Conservation (phyloP, 2,113 vertebrate genomes). For the Chaetura pelagica region DNA sequence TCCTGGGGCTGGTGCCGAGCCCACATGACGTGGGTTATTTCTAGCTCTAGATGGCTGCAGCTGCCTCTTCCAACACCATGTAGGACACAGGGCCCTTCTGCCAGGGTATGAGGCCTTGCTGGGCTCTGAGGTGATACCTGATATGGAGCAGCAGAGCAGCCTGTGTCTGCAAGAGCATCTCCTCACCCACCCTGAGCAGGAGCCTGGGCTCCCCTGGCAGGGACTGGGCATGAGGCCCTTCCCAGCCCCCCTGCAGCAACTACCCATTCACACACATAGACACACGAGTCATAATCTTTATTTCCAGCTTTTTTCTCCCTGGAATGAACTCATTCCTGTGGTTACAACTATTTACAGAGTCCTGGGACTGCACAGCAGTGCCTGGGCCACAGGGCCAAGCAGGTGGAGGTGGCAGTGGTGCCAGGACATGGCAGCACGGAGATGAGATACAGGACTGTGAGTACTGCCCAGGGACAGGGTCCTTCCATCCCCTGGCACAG, state of each 20-base stretch:
- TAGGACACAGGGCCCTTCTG: neutral
- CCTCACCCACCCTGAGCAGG: fast-evolving
- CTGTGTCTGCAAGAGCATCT: fast-evolving
- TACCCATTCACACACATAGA: fast-evolving
- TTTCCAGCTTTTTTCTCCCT: neutral
- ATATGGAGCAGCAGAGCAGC: fast-evolving
- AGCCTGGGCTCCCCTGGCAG: fast-evolving
- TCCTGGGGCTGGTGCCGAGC: fast-evolving
- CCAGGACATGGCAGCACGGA: neutral
- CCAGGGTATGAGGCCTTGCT: fast-evolving
- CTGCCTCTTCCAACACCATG: neutral
- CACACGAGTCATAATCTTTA: slow-evolving; percentile 20
- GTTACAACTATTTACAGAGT: neutral
- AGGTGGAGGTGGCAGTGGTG: neutral
- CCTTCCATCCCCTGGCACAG: neutral
- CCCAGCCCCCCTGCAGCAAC: fast-evolving
- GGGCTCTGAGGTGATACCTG: fast-evolving
- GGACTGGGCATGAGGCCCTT: fast-evolving
- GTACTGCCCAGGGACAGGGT: fast-evolving
- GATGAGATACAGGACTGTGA: fast-evolving
- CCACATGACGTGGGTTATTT: neutral
- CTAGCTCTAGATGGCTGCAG: neutral
- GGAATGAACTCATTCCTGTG: neutral
- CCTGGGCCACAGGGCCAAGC: neutral
- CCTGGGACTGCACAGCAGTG: neutral